Evolutionary conservation across 2,113 vertebrate species (phyloP).

Genomic region (Okapia johnstoni): DNA sequence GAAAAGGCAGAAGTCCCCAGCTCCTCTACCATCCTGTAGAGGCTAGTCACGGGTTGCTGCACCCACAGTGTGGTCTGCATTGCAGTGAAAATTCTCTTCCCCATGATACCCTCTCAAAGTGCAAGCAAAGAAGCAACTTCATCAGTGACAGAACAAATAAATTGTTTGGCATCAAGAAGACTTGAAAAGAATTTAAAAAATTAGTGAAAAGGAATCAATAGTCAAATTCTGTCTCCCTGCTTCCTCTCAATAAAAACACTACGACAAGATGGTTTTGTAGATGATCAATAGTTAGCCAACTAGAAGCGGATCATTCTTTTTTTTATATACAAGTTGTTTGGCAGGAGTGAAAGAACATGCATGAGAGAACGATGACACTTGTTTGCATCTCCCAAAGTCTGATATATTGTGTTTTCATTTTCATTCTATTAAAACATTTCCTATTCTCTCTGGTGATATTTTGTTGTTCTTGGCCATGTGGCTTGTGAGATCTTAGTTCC

Average conservation of each 20-base stretch:
- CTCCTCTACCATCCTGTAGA: background rate
- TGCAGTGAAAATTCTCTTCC: too few species aligned
- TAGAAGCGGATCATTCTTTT: background rate
- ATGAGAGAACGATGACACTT: background rate
- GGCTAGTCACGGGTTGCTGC: background rate
- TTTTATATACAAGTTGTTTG: background rate
- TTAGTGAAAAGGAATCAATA: background rate
- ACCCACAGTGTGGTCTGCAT: background rate
- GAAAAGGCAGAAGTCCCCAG: background rate
- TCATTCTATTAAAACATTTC: background rate
- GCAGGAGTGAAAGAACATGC: background rate
- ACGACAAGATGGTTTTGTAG: background rate
- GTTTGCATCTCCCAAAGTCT: background rate
- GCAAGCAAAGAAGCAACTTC: background rate
- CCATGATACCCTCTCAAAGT: background rate
- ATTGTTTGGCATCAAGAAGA: background rate
- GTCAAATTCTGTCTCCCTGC: background rate
- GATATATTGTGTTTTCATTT: background rate
- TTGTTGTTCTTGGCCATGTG: background rate
- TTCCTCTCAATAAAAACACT: background rate
- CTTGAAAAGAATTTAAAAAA: background rate
- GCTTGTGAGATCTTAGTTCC: background rate
- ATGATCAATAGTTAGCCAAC: background rate
- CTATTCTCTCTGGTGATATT: background rate
- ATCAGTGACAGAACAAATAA: background rate